Evolutionary conservation across 2,113 vertebrate species (phyloP), one percentile per base, ranked within the genome.

Genomic region (Nesospiza acunhae): DNA sequence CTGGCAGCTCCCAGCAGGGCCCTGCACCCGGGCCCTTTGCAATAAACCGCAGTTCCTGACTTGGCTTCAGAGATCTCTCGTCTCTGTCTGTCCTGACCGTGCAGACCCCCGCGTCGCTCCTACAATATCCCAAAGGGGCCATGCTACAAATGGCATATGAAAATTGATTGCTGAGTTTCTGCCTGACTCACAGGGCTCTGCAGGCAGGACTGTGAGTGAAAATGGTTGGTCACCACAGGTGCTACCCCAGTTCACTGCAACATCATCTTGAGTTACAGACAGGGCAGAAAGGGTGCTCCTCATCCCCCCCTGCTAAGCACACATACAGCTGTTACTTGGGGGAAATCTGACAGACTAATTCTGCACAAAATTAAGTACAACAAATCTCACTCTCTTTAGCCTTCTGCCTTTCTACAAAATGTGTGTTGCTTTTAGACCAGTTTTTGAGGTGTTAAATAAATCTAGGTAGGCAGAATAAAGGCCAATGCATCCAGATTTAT

Each of bases 141-240:
- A 0, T 44, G 50, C 55, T 70, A 37, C 41, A 87, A 89, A 87
- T 41, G 66, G 35, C 47, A 49, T 33, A 46, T 47, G 86, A 50
- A 88, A 92, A 88, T 39, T 31, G 15, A 41, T 66, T 62, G 85
- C n/a, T 66, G 59, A 80, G 19, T 67, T 74, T 77, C 72, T 77
- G 30, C 33, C 46, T 37, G 47, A 50, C 42, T 90, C 35, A 44
- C 49, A 19, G n/a, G 52, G 31, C 22, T 88, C 58, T 30, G 33
- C 6, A 22, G 42, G 15, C 13, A 66, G 9, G 12, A 15, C 22
- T 37, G 21, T 31, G 42, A 2, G 1, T 83, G 62, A 21, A 67
- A 49, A 69, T 3, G 3, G 8, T 8, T 31, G 35, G 24, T 3
- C 13, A 26, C 6, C 15, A 10, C 55, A 77, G 0, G 2, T 52